A percentile compares a stretch with the other conserved stretches of the same genome.
Conservation (phyloP, 2,888 invertebrate genomes). For the Athripsodes cinereus region DNA sequence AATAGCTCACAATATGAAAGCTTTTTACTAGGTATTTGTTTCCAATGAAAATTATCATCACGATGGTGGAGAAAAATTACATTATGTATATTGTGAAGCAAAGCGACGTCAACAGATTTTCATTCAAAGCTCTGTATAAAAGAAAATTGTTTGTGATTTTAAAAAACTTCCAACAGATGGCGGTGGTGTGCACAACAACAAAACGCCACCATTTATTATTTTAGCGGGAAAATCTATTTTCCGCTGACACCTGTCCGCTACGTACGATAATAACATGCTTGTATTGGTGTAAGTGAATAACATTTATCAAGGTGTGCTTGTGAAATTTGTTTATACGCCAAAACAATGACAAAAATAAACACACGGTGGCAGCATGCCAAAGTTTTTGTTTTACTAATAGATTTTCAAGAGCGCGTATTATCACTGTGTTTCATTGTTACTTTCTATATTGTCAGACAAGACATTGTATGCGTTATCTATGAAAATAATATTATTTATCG, state of each 20-base stretch:
- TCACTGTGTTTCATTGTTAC: not conserved
- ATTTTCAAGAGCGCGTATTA: not conserved
- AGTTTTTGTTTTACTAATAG: not conserved
- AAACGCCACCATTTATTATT: not conserved
- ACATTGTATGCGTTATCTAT: too few species aligned
- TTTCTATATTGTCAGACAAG: too few species aligned
- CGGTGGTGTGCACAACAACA: not conserved
- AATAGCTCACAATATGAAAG: too few species aligned
- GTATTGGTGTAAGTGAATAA: not conserved
- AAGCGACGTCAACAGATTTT: too few species aligned
- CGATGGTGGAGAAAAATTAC: too few species aligned
- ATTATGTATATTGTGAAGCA: too few species aligned
- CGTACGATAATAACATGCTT: not conserved
- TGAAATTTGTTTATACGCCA: not conserved
- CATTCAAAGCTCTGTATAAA: too few species aligned
- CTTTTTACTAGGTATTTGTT: too few species aligned
- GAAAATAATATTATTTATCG: too few species aligned
- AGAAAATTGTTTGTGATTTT: not conserved
- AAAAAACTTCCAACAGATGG: not conserved
- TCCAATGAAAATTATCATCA: too few species aligned
- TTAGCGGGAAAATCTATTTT: not conserved
- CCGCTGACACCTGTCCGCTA: not conserved
- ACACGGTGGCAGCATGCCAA: not conserved
- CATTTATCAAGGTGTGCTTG: slow-evolving; percentile 1
- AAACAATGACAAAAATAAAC: slow-evolving; percentile 1